phyloP scores from a whole-genome alignment of 2,888 invertebrate species.

The Nephrotoma guestfalica region DNA sequence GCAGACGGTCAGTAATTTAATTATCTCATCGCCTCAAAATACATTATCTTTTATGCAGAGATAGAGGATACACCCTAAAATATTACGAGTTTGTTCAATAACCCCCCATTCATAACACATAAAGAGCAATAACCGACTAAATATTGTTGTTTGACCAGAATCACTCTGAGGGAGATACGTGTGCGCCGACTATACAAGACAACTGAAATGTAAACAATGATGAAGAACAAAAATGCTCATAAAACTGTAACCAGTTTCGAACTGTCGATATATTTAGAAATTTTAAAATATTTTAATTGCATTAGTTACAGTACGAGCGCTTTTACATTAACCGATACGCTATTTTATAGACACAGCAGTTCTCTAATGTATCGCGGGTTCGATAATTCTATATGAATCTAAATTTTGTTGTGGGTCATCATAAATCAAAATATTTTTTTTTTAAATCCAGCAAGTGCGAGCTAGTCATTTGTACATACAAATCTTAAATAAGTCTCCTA shows the following conservation, averaged over 20 bases:
- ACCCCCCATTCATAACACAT: neutral
- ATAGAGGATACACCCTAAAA: neutral
- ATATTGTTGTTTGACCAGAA: neutral
- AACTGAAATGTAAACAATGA: neutral
- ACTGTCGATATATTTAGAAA: neutral
- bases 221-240: neutral
- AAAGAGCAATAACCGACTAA: neutral
- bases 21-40: neutral
- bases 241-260: neutral
- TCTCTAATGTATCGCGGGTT: too few relatives aligned
- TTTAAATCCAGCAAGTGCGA: too few relatives aligned
- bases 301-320: too few relatives aligned
- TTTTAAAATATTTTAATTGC: too few relatives aligned
- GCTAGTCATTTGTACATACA: too few relatives aligned
- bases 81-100: too few relatives aligned
- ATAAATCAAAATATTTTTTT: too few relatives aligned
- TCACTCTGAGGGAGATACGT: neutral
- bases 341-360: too few relatives aligned
- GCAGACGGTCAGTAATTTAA: neutral
- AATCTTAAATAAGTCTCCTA: too few relatives aligned
- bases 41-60: neutral
- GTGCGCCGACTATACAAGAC: neutral
- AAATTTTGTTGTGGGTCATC: too few relatives aligned
- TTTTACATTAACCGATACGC: too few relatives aligned
- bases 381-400: too few relatives aligned